Conservation (phyloP, 2,113 vertebrate genomes). For the Thunnus maccoyii region DNA sequence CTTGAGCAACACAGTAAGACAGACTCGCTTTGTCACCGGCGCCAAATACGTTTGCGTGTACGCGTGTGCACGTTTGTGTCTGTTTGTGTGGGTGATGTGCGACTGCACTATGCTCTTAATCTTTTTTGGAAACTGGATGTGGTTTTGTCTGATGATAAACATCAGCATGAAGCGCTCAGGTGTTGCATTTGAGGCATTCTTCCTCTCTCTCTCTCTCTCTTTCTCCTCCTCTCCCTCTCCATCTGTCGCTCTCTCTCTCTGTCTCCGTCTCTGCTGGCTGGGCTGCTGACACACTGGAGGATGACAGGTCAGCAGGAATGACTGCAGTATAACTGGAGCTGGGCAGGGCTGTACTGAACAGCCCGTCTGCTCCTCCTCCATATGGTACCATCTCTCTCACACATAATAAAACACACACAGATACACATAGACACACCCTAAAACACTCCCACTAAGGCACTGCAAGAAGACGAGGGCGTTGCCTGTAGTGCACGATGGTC, state of each 20-base stretch:
- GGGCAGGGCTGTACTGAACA: conserved; percentile 64
- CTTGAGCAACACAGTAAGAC: not conserved
- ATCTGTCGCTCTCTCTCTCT: not conserved
- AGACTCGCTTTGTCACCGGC: no score
- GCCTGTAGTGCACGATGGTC: conserved; percentile 48
- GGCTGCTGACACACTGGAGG: conserved; percentile 58
- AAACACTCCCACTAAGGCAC: conserved; percentile 29
- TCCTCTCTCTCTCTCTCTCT: not conserved
- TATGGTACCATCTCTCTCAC: conserved; percentile 60
- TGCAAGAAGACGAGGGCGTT: conserved; percentile 64
- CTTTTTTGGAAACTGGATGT: conserved; percentile 28
- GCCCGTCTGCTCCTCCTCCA: conserved; percentile 70
- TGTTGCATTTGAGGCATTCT: conserved; percentile 20
- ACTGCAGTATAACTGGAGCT: conserved; percentile 72
- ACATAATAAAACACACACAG: conserved; percentile 27
- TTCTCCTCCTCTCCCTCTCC: not conserved
- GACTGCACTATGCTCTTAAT: not conserved
- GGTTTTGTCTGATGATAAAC: conserved; percentile 16
- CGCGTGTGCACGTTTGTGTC: not conserved
- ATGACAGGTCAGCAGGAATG: conserved; percentile 77
- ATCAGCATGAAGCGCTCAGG: conserved; percentile 31
- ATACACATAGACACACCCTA: conserved; percentile 17
- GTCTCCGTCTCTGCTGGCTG: conserved; percentile 33
- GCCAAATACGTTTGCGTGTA: not conserved
- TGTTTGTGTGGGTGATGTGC: conserved; percentile 2